Percentiles rank a stretch among this genome's conserved stretches.
phyloP scores from a whole-genome alignment of 2,113 vertebrate genomes.

The Microtus ochrogaster region DNA sequence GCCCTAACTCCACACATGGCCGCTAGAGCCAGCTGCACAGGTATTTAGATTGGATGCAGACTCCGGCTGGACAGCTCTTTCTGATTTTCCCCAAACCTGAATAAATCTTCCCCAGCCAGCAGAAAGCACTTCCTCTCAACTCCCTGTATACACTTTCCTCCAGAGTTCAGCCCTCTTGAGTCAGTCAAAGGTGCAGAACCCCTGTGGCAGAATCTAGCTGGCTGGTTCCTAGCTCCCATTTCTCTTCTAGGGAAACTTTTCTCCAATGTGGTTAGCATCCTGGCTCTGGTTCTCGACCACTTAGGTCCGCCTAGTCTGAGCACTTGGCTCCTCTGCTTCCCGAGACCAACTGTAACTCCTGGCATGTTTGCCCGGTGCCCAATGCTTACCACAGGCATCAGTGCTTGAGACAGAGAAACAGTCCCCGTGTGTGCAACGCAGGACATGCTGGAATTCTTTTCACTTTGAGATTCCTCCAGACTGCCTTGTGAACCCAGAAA shows the following conservation, averaged over 20 bases:
- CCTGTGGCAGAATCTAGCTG: background rate
- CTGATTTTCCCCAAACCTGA: slow-evolving; percentile 10
- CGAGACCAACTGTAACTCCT: accelerated
- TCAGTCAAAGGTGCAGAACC: background rate
- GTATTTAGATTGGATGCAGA: slow-evolving; percentile 57
- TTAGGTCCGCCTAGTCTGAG: background rate
- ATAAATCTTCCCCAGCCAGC: background rate
- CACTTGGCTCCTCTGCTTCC: background rate
- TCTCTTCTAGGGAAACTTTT: background rate
- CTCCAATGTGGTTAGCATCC: background rate
- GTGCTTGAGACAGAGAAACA: slow-evolving; percentile 4
- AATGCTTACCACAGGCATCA: background rate
- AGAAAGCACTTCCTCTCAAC: slow-evolving; percentile 4
- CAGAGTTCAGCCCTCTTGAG: background rate
- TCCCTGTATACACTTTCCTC: background rate
- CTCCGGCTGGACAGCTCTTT: slow-evolving; percentile 33
- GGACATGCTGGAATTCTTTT: background rate
- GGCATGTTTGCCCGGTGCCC: background rate
- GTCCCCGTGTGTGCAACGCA: background rate
- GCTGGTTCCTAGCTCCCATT: slow-evolving; percentile 20
- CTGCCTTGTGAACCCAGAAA: background rate
- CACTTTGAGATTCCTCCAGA: slow-evolving; percentile 8
- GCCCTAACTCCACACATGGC: background rate
- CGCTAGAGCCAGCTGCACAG: background rate
- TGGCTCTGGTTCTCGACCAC: background rate